These are phyloP conservation scores for Drosophila pseudoananassae DNA, from an alignment of 1,140 invertebrate genomes.

Conservation along the genomic window DNA sequence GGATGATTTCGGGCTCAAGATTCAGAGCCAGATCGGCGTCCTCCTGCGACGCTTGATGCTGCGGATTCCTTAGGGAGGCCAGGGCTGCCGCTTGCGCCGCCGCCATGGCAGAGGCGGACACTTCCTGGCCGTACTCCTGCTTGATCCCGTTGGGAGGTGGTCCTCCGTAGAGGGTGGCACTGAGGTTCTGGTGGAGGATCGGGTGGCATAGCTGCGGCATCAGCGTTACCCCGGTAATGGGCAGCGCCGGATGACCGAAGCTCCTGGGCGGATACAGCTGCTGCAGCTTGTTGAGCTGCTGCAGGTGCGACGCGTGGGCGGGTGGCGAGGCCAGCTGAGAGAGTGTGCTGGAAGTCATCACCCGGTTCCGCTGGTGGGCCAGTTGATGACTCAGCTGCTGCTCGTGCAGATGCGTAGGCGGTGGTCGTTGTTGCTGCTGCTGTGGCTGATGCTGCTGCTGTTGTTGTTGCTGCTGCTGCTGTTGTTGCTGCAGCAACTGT, in stretches of 20 bases:
- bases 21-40: constrained; percentile 76
- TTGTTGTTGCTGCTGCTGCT: constrained; percentile 46
- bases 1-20: constrained; percentile 77
- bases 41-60: constrained; percentile 42
- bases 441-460: constrained; percentile 31
- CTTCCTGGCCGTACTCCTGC: constrained; percentile 77
- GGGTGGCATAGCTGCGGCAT: constrained; percentile 82
- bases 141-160: constrained; percentile 76
- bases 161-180: constrained; percentile 67
- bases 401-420: constrained; percentile 47
- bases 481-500: constrained; percentile 38
- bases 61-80: constrained; percentile 49
- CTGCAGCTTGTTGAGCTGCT: constrained; percentile 79
- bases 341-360: constrained; percentile 48
- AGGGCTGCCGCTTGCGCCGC: constrained; percentile 57
- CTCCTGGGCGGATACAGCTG: constrained; percentile 78
- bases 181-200: constrained; percentile 78
- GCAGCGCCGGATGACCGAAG: constrained; percentile 74
- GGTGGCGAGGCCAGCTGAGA: constrained; percentile 51
- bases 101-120: constrained; percentile 61
- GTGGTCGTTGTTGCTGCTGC: constrained; percentile 58
- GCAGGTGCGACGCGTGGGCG: constrained; percentile 62
- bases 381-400: constrained; percentile 45
- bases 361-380: constrained; percentile 58
- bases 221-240: constrained; percentile 73